phyloP scores from a whole-genome alignment of 2,888 invertebrate species.

The Mythimna loreyi region DNA sequence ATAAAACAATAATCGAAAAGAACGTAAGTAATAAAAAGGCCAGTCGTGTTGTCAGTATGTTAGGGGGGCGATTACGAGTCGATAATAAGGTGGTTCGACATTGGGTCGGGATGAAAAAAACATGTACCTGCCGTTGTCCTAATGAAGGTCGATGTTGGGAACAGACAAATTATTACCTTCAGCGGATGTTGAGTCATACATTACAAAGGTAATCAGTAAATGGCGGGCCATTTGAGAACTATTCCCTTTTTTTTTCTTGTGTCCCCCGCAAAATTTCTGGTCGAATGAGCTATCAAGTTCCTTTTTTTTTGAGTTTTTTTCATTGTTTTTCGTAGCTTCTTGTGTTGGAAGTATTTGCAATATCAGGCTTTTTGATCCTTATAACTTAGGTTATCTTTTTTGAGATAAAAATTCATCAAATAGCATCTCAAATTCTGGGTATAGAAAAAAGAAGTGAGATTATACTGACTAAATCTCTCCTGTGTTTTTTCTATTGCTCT shows the following conservation, averaged over 20 bases:
- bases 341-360: no score
- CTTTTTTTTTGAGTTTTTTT: slow-evolving; percentile 12
- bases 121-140: slow-evolving; percentile 84
- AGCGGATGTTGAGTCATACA: slow-evolving; percentile 68
- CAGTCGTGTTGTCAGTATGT: slow-evolving; percentile 69
- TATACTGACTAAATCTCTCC: no score
- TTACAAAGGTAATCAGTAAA: slow-evolving; percentile 67
- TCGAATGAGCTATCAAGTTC: slow-evolving; percentile 27
- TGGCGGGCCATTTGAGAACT: slow-evolving; percentile 57
- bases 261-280: slow-evolving; percentile 44
- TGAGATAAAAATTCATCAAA: no score
- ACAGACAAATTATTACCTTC: slow-evolving; percentile 75
- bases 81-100: slow-evolving; percentile 79
- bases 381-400: no score
- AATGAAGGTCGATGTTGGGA: slow-evolving; percentile 80
- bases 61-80: slow-evolving; percentile 75
- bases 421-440: no score
- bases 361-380: no score
- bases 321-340: neutral
- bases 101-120: slow-evolving; percentile 77
- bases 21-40: slow-evolving; percentile 75
- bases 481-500: no score
- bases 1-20: slow-evolving; percentile 63
- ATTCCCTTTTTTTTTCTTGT: slow-evolving; percentile 48
- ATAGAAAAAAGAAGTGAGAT: no score